Evolutionary conservation across 2,888 invertebrate species (phyloP), one percentile per base, ranked within the genome.

Genomic region (Ptilodon capucinus): DNA sequence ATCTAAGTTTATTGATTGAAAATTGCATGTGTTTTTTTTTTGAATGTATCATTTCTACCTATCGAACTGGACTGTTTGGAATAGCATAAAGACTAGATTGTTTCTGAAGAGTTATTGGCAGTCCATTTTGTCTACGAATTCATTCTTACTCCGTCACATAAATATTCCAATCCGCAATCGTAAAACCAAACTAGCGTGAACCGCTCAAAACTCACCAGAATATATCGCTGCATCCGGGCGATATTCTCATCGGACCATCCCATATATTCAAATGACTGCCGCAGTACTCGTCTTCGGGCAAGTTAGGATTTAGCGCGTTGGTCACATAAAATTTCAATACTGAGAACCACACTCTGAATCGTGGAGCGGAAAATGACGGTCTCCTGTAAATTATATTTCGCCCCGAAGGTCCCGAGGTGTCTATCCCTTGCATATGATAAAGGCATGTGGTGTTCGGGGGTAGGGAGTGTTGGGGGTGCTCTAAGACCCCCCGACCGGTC

Each of bases 371-470:
- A 89, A 92, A 93, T 88, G 74, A 92, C 64, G 83, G 87, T 84
- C 86, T 86, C 84, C 83, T 83, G 92, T 92, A 91, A 65, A 90
- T 84, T 57, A 91, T 87, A 68, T 86, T 86, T 40, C 93, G 89
- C 16, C 93, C 88, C 42, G 92, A 92, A 0, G 93, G 93, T 11
- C 93, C 91, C 0, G 92, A 90, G 16, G 93, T 92, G 77, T 93
- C 93, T 68, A 93, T 92, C 30, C 93, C 93, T 72, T 91, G 91
- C 74, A 97, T 93, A 78, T 97, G 96, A 79, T 97, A 97, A 17
- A 97, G 92, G 76, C 97, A 97, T 7, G 97, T 97, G 18, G 96
- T 97, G 78, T 97, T 97, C 0, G 96, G 95, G 0, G 97, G 95
- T 57, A 97, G 84, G 3, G 97, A 95, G 85, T 97, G 97, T 62